These are phyloP conservation scores for Cataglyphis hispanica DNA, from an alignment of 1,140 invertebrate genomes.

Conservation along the genomic window DNA sequence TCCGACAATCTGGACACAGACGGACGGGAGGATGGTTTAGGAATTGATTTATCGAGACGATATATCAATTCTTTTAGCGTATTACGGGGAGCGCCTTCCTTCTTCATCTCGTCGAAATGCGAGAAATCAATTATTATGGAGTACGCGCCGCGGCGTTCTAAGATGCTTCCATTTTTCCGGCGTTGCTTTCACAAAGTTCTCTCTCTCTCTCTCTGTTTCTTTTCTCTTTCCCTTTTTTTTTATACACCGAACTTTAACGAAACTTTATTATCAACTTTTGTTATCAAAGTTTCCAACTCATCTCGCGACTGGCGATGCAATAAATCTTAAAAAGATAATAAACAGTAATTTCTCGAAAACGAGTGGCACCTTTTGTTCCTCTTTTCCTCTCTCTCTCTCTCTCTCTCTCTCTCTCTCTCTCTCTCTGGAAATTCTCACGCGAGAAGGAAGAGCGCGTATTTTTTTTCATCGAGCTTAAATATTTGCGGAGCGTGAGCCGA, in stretches of 20 bases:
- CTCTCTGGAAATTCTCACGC: conserved; percentile 4
- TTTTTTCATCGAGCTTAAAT: conserved; percentile 32
- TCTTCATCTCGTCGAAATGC: neutral
- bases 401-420: neutral
- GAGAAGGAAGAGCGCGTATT: neutral
- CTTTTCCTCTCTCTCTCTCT: neutral
- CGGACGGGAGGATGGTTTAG: neutral
- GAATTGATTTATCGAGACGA: conserved; percentile 58
- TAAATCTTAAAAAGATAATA: conserved; percentile 64
- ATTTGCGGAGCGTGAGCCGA: conserved; percentile 42
- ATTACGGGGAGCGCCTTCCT: conserved; percentile 10
- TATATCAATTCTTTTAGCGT: conserved; percentile 60
- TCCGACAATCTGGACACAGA: conserved; percentile 32
- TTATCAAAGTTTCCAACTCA: conserved; percentile 62
- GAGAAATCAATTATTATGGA: conserved; percentile 61
- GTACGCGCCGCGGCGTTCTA: conserved; percentile 4
- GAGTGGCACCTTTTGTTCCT: conserved; percentile 5
- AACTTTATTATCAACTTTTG: conserved; percentile 65
- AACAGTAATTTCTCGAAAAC: conserved; percentile 61
- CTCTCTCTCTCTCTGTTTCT: neutral
- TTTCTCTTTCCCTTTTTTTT: conserved; percentile 12
- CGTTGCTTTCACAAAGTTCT: conserved; percentile 34
- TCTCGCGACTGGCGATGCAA: conserved; percentile 55
- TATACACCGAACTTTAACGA: conserved; percentile 35
- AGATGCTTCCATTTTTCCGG: conserved; percentile 47